Percentiles rank a stretch among this genome's conserved stretches.
Conservation (phyloP, 2,888 invertebrate species). For the Eristalis tenax region DNA sequence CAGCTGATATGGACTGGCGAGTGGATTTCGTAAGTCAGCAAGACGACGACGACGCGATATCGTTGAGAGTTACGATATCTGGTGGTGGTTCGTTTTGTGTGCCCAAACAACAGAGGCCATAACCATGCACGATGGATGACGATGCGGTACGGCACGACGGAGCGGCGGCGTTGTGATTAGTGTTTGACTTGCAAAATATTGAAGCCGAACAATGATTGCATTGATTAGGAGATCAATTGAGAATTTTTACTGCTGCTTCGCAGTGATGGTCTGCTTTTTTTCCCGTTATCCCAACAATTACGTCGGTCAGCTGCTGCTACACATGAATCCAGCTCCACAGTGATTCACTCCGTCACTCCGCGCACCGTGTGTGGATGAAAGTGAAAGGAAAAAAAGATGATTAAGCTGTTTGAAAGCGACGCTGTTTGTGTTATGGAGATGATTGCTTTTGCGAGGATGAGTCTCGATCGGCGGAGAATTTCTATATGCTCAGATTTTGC, state of each 20-base stretch:
- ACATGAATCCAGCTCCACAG: not conserved
- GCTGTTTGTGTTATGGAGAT: constrained; percentile 57
- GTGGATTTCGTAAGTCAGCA: constrained; percentile 54
- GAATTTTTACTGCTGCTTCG: constrained; percentile 17
- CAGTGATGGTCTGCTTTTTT: constrained; percentile 8
- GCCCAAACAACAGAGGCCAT: not conserved
- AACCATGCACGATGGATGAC: constrained; percentile 3
- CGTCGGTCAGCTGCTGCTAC: constrained; percentile 33
- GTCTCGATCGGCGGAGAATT: not conserved
- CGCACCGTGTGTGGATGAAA: constrained; percentile 46
- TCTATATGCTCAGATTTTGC: not conserved
- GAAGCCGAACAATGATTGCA: constrained; percentile 56
- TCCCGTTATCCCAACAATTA: constrained; percentile 47
- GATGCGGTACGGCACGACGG: not conserved
- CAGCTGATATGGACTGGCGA: constrained; percentile 25
- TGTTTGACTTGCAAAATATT: constrained; percentile 31
- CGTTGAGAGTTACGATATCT: constrained; percentile 49
- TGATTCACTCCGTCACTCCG: constrained; percentile 14
- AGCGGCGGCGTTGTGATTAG: not conserved
- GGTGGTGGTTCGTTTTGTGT: constrained; percentile 11
- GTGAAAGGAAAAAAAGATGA: constrained; percentile 70
- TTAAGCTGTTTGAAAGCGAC: constrained; percentile 70
- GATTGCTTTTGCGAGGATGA: constrained; percentile 43
- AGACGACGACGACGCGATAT: constrained; percentile 29
- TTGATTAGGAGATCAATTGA: constrained; percentile 60